phyloP scores from a whole-genome alignment of 2,888 invertebrate species.

The Phortica okadai region DNA sequence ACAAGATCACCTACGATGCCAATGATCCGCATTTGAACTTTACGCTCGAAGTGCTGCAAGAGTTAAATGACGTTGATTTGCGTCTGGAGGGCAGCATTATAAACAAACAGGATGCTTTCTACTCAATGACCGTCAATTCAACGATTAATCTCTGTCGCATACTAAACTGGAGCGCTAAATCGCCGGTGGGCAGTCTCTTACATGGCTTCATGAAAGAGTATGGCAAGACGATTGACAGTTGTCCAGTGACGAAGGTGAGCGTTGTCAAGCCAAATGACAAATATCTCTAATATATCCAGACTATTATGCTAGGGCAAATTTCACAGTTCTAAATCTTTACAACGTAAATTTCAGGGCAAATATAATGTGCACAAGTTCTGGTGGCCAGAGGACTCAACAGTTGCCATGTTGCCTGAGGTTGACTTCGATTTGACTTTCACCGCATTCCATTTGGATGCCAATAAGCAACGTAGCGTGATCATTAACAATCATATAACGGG shows the following conservation, averaged over 20 bases:
- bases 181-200: conserved; percentile 68
- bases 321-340: conserved; percentile 50
- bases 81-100: conserved; percentile 60
- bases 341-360: conserved; percentile 67
- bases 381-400: conserved; percentile 72
- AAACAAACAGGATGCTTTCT: conserved; percentile 64
- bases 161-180: conserved; percentile 59
- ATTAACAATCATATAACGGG: conserved; percentile 66
- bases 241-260: conserved; percentile 71
- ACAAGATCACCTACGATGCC: conserved; percentile 63
- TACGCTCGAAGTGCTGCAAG: conserved; percentile 67
- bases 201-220: conserved; percentile 64
- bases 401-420: conserved; percentile 65
- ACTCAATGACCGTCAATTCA: conserved; percentile 62
- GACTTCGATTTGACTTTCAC: conserved; percentile 63
- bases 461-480: conserved; percentile 61
- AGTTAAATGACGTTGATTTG: conserved; percentile 63
- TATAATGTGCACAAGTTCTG: conserved; percentile 71
- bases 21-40: conserved; percentile 71
- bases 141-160: conserved; percentile 70
- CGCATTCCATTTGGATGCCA: conserved; percentile 62
- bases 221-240: conserved; percentile 65
- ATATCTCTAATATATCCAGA: not conserved
- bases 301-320: conserved; percentile 52
- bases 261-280: not conserved